phyloP scores from a whole-genome alignment of 2,113 vertebrate species.

The Blennius ocellaris region DNA sequence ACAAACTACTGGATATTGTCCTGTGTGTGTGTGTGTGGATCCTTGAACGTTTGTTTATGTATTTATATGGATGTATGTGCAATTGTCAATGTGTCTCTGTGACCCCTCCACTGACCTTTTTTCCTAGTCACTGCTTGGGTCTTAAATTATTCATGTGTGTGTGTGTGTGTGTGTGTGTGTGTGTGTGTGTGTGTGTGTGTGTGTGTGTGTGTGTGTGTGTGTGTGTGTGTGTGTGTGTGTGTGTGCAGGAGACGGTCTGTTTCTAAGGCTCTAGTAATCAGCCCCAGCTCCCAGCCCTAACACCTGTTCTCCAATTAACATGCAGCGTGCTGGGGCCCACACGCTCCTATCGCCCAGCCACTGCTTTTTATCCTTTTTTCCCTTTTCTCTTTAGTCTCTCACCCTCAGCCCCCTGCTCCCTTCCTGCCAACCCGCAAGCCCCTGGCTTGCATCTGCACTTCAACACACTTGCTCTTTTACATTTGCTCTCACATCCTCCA shows the following conservation, averaged over 20 bases:
- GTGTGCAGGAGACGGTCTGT: constrained; percentile 53
- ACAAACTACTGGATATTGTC: constrained; percentile 45
- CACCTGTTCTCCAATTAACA: constrained; percentile 86
- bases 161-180: constrained; percentile 45
- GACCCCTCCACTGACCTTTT: constrained; percentile 81
- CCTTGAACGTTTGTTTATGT: constrained; percentile 63
- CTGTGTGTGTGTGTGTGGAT: constrained; percentile 18
- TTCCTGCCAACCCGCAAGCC: constrained; percentile 21
- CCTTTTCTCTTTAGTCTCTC: constrained; percentile 32
- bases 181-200: constrained; percentile 36
- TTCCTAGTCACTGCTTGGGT: constrained; percentile 69
- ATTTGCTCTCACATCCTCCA: constrained; percentile 18
- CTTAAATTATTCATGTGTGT: constrained; percentile 83
- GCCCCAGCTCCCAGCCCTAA: constrained; percentile 81
- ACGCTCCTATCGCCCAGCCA: constrained; percentile 59
- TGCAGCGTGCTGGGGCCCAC: constrained; percentile 73
- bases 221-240: constrained; percentile 46
- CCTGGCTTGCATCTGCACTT: constrained; percentile 21
- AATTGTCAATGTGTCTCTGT: constrained; percentile 71
- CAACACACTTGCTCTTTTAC: constrained; percentile 21
- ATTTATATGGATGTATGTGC: constrained; percentile 74
- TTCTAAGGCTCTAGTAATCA: constrained; percentile 80
- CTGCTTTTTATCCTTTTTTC: constrained; percentile 50
- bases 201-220: constrained; percentile 54
- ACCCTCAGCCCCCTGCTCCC: constrained; percentile 28